Conservation (phyloP, 2,113 vertebrate genomes). For the Zosterops japonicus region DNA sequence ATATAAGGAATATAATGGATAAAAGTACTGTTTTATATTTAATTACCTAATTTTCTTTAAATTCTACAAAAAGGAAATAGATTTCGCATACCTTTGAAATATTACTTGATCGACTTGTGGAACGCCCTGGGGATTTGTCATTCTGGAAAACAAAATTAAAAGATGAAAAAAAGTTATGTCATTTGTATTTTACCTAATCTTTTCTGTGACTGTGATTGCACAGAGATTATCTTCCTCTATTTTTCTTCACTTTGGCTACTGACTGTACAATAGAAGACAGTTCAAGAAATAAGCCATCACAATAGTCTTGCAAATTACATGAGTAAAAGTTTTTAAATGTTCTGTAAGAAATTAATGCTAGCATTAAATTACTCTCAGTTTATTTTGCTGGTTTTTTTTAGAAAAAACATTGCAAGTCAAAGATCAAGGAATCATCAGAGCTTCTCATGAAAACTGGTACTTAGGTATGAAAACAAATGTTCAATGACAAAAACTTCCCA, state of each 20-base stretch:
- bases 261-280: not conserved
- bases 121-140: conserved; percentile 86
- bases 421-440: not conserved
- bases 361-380: not conserved
- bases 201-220: not conserved
- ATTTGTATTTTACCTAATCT: not conserved
- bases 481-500: not conserved
- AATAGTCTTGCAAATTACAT: not conserved
- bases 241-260: not conserved
- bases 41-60: not conserved
- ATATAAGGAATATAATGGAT: not conserved
- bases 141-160: conserved; percentile 80
- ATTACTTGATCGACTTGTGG: conserved; percentile 91
- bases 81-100: conserved; percentile 89
- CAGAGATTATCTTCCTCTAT: not conserved
- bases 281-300: not conserved
- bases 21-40: not conserved
- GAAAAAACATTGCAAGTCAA: not conserved
- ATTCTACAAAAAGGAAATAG: not conserved
- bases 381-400: not conserved
- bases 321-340: not conserved
- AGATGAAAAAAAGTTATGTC: not conserved
- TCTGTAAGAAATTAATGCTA: not conserved
- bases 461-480: not conserved
- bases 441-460: not conserved